A percentile compares a stretch with the other conserved stretches of the same genome.
These are phyloP conservation scores for Lycaon pictus DNA, from an alignment of 2,113 vertebrate species.

Conservation along the genomic window DNA sequence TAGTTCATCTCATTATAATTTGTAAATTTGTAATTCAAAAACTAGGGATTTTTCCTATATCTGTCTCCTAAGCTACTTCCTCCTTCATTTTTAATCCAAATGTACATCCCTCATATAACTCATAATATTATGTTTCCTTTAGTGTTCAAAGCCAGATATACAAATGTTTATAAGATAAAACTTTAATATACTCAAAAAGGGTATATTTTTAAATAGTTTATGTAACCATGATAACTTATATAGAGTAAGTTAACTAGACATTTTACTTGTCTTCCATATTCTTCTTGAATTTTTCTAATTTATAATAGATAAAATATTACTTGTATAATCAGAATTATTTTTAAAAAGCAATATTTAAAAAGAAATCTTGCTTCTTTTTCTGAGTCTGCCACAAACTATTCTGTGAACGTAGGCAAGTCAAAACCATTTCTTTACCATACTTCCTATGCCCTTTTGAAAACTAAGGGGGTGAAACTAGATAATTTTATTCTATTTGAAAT, in stretches of 20 bases:
- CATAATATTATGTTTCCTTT: not conserved
- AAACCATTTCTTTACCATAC: not conserved
- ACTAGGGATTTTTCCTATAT: not conserved
- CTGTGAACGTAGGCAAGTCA: not conserved
- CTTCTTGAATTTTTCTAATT: slow-evolving; percentile 22
- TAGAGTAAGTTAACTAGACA: not conserved
- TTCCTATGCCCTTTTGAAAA: slow-evolving; percentile 37
- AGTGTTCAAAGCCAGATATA: not conserved
- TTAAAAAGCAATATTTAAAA: not conserved
- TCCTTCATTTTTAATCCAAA: slow-evolving; percentile 14
- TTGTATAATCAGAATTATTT: slow-evolving; percentile 1
- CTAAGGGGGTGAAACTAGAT: slow-evolving; percentile 7
- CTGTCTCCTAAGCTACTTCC: not conserved
- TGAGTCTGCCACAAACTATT: not conserved
- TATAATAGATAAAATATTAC: not conserved
- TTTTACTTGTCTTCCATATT: not conserved
- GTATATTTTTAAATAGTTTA: not conserved
- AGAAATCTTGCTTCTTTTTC: not conserved
- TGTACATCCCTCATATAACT: not conserved
- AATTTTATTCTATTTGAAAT: slow-evolving; percentile 26
- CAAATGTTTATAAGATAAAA: not conserved
- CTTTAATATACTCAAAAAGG: not conserved
- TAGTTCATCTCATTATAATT: not conserved
- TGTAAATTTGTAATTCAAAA: slow-evolving; percentile 1
- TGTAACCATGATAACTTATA: not conserved